Evolutionary conservation across 2,888 invertebrate species (phyloP).

Genomic region (Diploptera punctata): DNA sequence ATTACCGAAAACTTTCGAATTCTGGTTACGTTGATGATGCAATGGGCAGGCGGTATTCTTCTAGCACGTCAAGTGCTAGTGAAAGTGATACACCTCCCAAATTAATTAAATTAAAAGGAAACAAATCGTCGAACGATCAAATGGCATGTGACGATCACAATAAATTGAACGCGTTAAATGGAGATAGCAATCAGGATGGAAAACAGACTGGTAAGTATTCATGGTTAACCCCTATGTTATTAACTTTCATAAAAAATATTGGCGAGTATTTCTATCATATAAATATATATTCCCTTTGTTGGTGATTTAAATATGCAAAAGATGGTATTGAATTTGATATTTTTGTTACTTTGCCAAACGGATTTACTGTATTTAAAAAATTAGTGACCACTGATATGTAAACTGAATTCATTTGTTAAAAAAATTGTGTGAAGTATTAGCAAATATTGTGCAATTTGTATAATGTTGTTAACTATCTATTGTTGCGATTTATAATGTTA

Average conservation of each 20-base stretch:
- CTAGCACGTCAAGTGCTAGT: slow-evolving; percentile 40
- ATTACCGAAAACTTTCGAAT: slow-evolving; percentile 59
- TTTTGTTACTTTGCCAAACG: too few relatives aligned
- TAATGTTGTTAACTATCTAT: too few relatives aligned
- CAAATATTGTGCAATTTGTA: too few relatives aligned
- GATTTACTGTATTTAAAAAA: too few relatives aligned
- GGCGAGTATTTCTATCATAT: too few relatives aligned
- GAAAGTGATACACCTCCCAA: slow-evolving; percentile 41
- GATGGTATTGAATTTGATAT: too few relatives aligned
- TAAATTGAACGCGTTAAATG: slow-evolving; percentile 19
- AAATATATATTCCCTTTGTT: too few relatives aligned
- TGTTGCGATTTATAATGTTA: too few relatives aligned
- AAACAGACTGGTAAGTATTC: slow-evolving; percentile 33
- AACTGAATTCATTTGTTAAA: too few relatives aligned
- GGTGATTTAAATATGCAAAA: too few relatives aligned
- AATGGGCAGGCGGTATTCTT: slow-evolving; percentile 40
- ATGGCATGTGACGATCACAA: slow-evolving; percentile 1
- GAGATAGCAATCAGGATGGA: slow-evolving; percentile 14
- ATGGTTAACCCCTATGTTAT: not conserved
- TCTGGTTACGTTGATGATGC: slow-evolving; percentile 52
- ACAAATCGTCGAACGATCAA: not conserved
- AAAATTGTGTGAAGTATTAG: too few relatives aligned
- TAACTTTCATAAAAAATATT: not conserved
- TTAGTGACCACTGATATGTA: too few relatives aligned
- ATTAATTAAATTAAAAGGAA: slow-evolving; percentile 23